Base-by-base conservation (phyloP, 53 echinoderm and acorn worm species). In the Echinometra lucunter region DNA sequence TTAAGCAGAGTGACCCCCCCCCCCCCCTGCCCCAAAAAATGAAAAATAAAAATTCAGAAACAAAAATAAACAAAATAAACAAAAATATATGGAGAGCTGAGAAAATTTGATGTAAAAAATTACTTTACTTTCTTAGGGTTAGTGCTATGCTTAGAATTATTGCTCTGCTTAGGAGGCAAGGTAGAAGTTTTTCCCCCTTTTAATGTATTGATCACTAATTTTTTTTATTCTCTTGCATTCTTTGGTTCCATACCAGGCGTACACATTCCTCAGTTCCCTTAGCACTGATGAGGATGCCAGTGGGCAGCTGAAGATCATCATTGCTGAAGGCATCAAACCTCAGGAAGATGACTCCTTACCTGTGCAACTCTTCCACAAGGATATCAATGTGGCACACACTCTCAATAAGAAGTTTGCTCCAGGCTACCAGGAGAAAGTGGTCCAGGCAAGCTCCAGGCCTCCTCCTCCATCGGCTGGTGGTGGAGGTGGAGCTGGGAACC, bases 351-450 rank as follows among this genome's bases (percentile, higher is more conserved):
- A 85, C 27, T 82, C 82, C 44, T 44, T 94, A 18, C 94, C 94
- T 4, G 94, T 94, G 10, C 94, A 94, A 28, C 94, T 94, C 85
- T 82, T 94, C 28, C 57, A 38, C 6, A 42, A 83, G 32, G 28
- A 58, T n/a, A 2, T 45, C 83, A 83, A 94, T n/a, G 66, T 94
- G 13, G 94, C 94, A 18, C 60, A 94, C 44, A 66, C 94, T 19
- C 11, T 94, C 1, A 94, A 94, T 37, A 83, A 83, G 83, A 57
- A 56, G 47, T 94, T 94, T 63, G 94, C 94, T 42, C 94, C 94
- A 21, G 66, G 45, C 15, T 94, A 85, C 85, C 94, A 91, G 70
- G 91, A 67, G 44, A 91, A 69, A 45, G 27, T 27, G 25, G 4
- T 12, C 25, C 91, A 67, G 69, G 5, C 63, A 66, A n/a, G 30